Percentiles rank a stretch among this genome's conserved stretches.
phyloP scores from a whole-genome alignment of 2,797 vertebrate genomes.

The Sebastes minor region DNA sequence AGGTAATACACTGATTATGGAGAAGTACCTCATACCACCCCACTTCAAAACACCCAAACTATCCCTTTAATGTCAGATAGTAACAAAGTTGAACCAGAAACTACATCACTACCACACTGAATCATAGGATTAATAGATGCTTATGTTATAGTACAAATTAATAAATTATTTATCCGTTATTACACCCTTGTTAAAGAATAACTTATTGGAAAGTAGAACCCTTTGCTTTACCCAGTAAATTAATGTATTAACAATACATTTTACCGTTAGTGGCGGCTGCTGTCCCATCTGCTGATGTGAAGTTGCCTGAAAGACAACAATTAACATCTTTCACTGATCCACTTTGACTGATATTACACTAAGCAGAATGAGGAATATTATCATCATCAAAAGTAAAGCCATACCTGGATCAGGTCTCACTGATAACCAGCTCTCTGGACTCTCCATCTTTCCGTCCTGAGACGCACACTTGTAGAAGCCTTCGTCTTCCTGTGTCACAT shows the following conservation, averaged over 20 bases:
- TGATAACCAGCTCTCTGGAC: conserved; percentile 71
- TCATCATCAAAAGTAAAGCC: not conserved
- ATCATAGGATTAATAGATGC: not conserved
- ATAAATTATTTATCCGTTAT: not conserved
- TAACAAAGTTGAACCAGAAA: not conserved
- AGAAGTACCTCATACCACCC: too few species aligned
- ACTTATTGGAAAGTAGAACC: not conserved
- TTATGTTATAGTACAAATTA: not conserved
- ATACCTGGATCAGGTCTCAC: conserved; percentile 48
- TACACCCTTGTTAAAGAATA: not conserved
- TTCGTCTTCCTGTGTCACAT: conserved; percentile 61
- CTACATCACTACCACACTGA: not conserved
- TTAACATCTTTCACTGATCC: not conserved
- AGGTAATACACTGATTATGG: fast-evolving
- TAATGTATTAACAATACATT: not conserved
- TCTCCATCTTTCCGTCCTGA: conserved; percentile 42
- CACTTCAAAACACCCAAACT: too few species aligned
- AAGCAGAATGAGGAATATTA: not conserved
- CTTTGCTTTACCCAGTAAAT: not conserved
- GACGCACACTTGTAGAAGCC: conserved; percentile 72
- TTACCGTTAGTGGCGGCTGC: conserved; percentile 35
- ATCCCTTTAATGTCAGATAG: too few species aligned
- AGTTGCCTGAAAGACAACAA: conserved; percentile 45
- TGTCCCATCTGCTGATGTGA: conserved; percentile 10
- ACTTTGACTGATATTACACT: not conserved